Evolutionary conservation across 2,888 invertebrate species (phyloP).

Genomic region (Andrena bucephala): DNA sequence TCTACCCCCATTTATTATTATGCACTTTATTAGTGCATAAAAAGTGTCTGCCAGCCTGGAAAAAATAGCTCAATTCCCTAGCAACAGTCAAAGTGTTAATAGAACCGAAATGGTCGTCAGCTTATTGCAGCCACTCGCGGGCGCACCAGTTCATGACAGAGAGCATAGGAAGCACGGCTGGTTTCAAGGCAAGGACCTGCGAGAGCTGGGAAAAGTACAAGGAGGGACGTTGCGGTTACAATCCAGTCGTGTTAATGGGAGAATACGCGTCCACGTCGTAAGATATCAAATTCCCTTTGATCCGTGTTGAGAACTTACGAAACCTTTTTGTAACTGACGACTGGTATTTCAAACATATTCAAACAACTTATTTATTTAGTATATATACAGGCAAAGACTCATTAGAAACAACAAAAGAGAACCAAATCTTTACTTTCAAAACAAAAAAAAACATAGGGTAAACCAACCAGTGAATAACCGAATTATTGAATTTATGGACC

Average conservation of each 20-base stretch:
- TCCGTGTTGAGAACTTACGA: background rate
- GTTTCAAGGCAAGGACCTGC: constrained; percentile 75
- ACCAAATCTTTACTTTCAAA: too few species aligned
- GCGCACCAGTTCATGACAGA: constrained; percentile 79
- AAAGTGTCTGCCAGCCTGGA: too few species aligned
- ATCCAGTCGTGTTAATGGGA: constrained; percentile 78
- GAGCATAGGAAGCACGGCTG: constrained; percentile 76
- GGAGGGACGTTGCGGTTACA: constrained; percentile 73
- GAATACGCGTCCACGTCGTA: constrained; percentile 79
- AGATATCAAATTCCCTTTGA: constrained; percentile 30
- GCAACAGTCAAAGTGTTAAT: background rate
- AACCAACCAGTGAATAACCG: too few species aligned
- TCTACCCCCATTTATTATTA: too few species aligned
- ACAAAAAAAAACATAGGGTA: too few species aligned
- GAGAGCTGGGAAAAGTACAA: constrained; percentile 77
- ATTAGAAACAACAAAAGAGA: too few species aligned
- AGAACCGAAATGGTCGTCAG: constrained; percentile 52
- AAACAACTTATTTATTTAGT: too few species aligned
- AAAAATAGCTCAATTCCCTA: background rate
- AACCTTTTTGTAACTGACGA: too few species aligned
- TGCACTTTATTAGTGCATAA: too few species aligned
- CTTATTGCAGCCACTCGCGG: constrained; percentile 77
- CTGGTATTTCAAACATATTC: too few species aligned
- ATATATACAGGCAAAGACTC: too few species aligned
- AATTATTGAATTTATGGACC: too few species aligned